A percentile compares a stretch with the other conserved stretches of the same genome.
phyloP scores from a whole-genome alignment of 37 sponge, comb jelly and placozoan genomes.

The Oscarella lobularis region DNA sequence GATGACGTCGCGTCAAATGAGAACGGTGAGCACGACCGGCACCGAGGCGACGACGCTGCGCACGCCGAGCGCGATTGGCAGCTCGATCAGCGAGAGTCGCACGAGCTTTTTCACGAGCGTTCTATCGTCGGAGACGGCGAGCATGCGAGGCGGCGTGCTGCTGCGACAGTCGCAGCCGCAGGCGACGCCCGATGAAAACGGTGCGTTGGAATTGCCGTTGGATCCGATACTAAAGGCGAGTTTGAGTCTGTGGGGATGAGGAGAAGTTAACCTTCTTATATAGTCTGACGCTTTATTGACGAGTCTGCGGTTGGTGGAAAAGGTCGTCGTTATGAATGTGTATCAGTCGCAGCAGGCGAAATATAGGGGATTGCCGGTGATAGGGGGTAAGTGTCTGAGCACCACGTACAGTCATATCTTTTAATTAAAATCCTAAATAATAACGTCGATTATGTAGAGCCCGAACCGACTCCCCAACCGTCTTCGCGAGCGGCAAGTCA shows the following conservation, averaged over 20 bases:
- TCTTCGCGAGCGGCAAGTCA: neutral
- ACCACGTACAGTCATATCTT: too few species aligned
- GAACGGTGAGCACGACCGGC: too few species aligned
- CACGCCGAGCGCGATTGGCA: too few species aligned
- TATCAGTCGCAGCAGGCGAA: conserved; percentile 83
- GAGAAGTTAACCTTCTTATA: conserved; percentile 2
- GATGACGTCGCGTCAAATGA: too few species aligned
- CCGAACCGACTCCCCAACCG: too few species aligned
- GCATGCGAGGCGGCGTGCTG: neutral
- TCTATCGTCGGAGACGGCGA: neutral
- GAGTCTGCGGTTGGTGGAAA: conserved; percentile 65
- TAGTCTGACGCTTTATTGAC: conserved; percentile 37
- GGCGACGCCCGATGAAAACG: neutral
- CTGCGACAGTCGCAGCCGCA: neutral
- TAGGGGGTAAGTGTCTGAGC: too few species aligned
- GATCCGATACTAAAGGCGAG: neutral
- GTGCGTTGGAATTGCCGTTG: neutral
- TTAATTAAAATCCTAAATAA: too few species aligned
- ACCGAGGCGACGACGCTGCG: too few species aligned
- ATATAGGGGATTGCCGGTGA: conserved; percentile 55
- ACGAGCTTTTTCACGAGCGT: neutral
- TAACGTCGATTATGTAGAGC: too few species aligned
- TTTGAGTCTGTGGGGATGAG: conserved; percentile 1
- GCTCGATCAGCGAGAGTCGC: too few species aligned
- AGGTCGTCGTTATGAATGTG: conserved; percentile 68